These are phyloP conservation scores for Centropristis striata DNA, from an alignment of 2,113 vertebrate genomes.

Conservation along the genomic window DNA sequence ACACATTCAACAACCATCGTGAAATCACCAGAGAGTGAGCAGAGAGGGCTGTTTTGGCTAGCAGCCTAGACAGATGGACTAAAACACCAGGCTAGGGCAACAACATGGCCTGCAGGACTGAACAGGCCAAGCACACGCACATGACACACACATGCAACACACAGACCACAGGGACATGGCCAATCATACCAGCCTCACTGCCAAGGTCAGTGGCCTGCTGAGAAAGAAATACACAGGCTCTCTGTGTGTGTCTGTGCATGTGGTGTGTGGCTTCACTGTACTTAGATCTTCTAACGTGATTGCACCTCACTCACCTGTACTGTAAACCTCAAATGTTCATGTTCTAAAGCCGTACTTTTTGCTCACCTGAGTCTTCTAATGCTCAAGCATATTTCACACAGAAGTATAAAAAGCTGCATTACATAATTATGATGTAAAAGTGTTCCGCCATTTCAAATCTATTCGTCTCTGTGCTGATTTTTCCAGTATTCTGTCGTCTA, in stretches of 20 bases:
- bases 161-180: constrained; percentile 58
- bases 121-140: constrained; percentile 52
- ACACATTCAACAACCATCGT: constrained; percentile 49
- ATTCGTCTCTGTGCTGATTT: neutral
- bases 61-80: constrained; percentile 77
- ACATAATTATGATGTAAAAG: neutral
- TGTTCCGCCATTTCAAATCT: neutral
- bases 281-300: neutral
- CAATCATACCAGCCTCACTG: constrained; percentile 53
- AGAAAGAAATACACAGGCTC: constrained; percentile 25
- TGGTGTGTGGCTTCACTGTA: neutral
- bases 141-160: constrained; percentile 45
- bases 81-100: constrained; percentile 69
- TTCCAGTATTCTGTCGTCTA: neutral
- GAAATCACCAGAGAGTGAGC: constrained; percentile 54
- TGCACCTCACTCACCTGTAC: neutral
- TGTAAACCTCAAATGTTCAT: neutral
- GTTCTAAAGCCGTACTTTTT: neutral
- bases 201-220: constrained; percentile 69
- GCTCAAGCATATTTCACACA: neutral
- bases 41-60: constrained; percentile 64
- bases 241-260: constrained; percentile 21
- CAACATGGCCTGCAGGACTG: constrained; percentile 61
- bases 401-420: constrained; percentile 2
- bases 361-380: neutral